Evolutionary conservation across 2,888 invertebrate species (phyloP).

Genomic region (Meiosimyza decipiens): DNA sequence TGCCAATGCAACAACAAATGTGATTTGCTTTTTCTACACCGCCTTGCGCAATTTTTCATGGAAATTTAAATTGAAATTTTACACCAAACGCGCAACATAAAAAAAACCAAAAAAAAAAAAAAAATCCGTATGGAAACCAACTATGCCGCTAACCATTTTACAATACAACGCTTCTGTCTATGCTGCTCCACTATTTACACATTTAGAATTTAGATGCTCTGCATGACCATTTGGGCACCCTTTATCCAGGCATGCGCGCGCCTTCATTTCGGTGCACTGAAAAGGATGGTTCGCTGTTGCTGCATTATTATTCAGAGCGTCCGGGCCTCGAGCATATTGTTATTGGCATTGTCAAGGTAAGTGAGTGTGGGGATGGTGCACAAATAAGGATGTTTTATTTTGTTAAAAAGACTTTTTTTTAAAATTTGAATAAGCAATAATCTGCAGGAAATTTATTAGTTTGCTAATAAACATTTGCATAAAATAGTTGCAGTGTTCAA

Average conservation of each 20-base stretch:
- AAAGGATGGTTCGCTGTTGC: constrained; percentile 87
- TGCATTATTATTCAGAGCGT: constrained; percentile 96
- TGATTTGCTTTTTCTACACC: background rate
- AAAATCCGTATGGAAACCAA: constrained; percentile 35
- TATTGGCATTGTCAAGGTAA: constrained; percentile 95
- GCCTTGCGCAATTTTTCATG: background rate
- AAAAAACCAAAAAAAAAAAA: too few species aligned
- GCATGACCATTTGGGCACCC: constrained; percentile 92
- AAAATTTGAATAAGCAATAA: too few species aligned
- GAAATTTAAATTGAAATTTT: constrained; percentile 59
- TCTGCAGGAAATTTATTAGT: too few species aligned
- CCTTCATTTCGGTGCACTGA: constrained; percentile 97
- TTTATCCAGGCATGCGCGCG: constrained; percentile 94
- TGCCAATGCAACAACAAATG: background rate
- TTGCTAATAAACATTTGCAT: too few species aligned
- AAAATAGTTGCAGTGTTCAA: too few species aligned
- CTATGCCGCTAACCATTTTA: background rate
- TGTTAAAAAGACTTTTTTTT: too few species aligned
- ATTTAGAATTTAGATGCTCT: constrained; percentile 92
- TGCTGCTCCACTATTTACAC: background rate
- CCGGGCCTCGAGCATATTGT: constrained; percentile 95
- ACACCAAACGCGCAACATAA: constrained; percentile 32
- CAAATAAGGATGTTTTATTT: too few species aligned
- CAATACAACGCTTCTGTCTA: background rate
- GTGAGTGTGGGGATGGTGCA: too few species aligned